These are phyloP conservation scores for Sarcophaga variegata DNA, from an alignment of 2,888 invertebrate species.

Conservation along the genomic window DNA sequence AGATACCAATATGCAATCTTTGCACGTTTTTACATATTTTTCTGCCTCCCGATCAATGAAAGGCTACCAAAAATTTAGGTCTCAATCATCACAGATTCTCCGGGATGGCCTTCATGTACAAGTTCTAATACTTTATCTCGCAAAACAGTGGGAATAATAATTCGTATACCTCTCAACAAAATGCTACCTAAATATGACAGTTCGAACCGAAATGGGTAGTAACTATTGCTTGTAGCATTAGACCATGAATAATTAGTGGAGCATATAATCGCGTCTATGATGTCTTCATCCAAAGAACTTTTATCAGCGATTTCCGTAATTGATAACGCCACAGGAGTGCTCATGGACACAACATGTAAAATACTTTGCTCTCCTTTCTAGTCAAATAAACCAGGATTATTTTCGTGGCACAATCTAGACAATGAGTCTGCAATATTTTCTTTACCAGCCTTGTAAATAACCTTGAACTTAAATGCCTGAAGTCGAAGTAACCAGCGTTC, in stretches of 20 bases:
- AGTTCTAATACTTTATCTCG: too few species aligned
- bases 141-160: conserved; percentile 45
- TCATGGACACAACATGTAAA: too few species aligned
- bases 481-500: too few species aligned
- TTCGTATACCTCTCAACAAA: conserved; percentile 57
- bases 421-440: too few species aligned
- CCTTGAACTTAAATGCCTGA: too few species aligned
- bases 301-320: too few species aligned
- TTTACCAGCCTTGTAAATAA: too few species aligned
- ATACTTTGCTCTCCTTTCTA: too few species aligned
- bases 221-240: conserved; percentile 47
- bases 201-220: conserved; percentile 54
- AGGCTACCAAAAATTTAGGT: conserved; percentile 69
- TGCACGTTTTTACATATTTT: conserved; percentile 64
- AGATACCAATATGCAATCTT: conserved; percentile 68
- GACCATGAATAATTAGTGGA: conserved; percentile 50
- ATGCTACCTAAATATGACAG: conserved; percentile 62
- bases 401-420: too few species aligned
- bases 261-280: conserved; percentile 47
- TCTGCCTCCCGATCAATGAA: conserved; percentile 68
- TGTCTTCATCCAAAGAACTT: conserved; percentile 54
- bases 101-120: too few species aligned
- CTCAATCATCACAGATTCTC: conserved; percentile 43
- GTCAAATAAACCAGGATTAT: too few species aligned
- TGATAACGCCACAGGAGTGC: too few species aligned